Base-by-base conservation (phyloP, 2,888 invertebrate genomes). In the Anthrax anthrax region DNA sequence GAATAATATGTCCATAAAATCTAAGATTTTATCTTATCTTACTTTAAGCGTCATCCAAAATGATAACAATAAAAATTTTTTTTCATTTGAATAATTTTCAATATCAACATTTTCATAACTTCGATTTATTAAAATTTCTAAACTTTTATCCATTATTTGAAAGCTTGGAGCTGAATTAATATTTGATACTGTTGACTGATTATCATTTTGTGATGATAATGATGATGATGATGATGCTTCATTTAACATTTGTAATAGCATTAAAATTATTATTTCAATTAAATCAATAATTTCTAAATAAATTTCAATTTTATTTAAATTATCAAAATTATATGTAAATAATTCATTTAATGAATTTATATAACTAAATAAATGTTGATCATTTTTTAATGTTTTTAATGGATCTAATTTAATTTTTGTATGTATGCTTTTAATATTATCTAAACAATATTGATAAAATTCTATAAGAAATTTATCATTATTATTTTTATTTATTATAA, bases 11-110 rank as follows among this genome's bases (percentile, higher is more conserved):
- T n/a, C n/a, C n/a, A n/a, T n/a, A n/a, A n/a, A n/a, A n/a, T n/a
- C n/a, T n/a, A n/a, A n/a, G n/a, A 43, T 34, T 37, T 39, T 43
- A 36, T 37, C 37, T 14, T n/a, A 17, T 44, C 50, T 51, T 69
- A 81, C 84, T 75, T 84, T 85, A 14, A 86, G 71, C 55, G 81
- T 84, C 54, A 83, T 72, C 86, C 86, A 87, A 57, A 85, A 77
- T 57, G 81, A 81, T 56, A 82, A 78, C 13, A 84, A 67, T 47
- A 86, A 70, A 52, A 79, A 73, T 67, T 84, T 81, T 56, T 82
- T 75, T 38, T 78, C 71, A 13, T 74, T 73, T 17, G 77, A 57
- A 32, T 48, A 55, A 55, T 62, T 61, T 18, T 58, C 48, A 29
- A 57, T 58, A 9, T 47, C 47, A 4, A 9, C 4, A 16, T 56